Conservation (phyloP, 2,888 invertebrate genomes). For the Monopis laevigella region DNA sequence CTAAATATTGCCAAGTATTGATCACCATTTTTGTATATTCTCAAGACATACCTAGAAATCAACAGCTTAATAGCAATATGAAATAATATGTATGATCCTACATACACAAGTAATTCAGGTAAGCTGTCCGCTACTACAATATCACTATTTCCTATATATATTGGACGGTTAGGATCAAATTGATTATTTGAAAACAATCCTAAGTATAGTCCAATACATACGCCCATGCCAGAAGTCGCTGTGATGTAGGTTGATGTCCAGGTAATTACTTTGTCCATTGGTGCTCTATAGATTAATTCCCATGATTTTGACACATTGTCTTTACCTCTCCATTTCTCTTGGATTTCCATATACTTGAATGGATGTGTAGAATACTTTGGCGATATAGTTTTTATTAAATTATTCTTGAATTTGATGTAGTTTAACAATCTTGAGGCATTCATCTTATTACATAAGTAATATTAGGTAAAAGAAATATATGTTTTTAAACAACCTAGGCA, state of each 20-base stretch:
- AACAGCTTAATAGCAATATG: conserved; percentile 42
- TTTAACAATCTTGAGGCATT: background rate
- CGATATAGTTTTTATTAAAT: background rate
- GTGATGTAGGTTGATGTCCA: conserved; percentile 39
- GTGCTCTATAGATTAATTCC: conserved; percentile 54
- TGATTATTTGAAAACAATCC: conserved; percentile 34
- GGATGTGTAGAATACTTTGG: conserved; percentile 21
- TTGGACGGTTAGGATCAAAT: conserved; percentile 34
- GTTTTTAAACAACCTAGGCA: too few relatives aligned
- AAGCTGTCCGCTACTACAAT: conserved; percentile 45
- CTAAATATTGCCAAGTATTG: conserved; percentile 49
- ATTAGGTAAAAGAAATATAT: too few relatives aligned
- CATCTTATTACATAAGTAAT: too few relatives aligned
- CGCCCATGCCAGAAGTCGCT: conserved; percentile 32
- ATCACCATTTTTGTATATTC: conserved; percentile 50
- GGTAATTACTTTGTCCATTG: conserved; percentile 42
- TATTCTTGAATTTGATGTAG: background rate
- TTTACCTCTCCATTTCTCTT: conserved; percentile 40
- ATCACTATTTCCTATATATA: conserved; percentile 35
- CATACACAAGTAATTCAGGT: conserved; percentile 40
- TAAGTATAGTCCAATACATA: conserved; percentile 35
- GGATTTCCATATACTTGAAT: conserved; percentile 38
- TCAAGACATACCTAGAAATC: conserved; percentile 46
- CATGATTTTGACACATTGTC: conserved; percentile 41
- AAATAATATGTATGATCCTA: conserved; percentile 41